Base-by-base conservation (phyloP, 2,113 vertebrate genomes). In the Felis chaus region DNA sequence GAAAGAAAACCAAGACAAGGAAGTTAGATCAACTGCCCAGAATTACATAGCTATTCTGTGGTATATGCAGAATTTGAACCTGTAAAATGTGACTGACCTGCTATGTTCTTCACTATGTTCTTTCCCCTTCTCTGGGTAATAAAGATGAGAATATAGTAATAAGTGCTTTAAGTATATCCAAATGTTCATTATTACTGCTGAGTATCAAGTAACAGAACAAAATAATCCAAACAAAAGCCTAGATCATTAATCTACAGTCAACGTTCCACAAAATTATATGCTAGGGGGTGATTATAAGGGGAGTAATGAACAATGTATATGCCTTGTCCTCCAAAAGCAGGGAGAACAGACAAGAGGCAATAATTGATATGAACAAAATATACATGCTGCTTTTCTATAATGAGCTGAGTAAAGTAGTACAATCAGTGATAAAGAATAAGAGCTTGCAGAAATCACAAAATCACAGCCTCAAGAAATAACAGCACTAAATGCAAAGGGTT, bases 191-290 rank as follows among this genome's bases (percentile, higher is more conserved):
- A 41, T 92, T 94, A 78, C 68, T 65, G 57, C 16, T 95, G 68
- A 92, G 33, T 82, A 90, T 79, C 68, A 91, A 92, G 36, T 39
- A 39, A 95, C 63, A 82, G 31, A 16, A 92, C 19, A 92, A 96
- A 95, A 92, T n/a, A 79, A 94, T 63, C n/a, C 61, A 87, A 91
- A 93, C 19, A 91, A 90, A 97, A 97, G 45, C 65, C 69, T 71
- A 84, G 41, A 66, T 61, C 55, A 80, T 89, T 86, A 73, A 90
- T 83, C 23, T 80, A 68, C 31, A 95, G 57, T 57, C 87, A 93
- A 63, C 73, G 69, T 82, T 93, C 18, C 36, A 95, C 53, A 95
- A 79, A 93, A 65, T 57, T 68, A 79, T 41, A 63, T 21, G 16
- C 7, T 15, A 78, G 27, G 29, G 4, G 25, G 36, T 81, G 65